A percentile compares a stretch with the other conserved stretches of the same genome.
Conservation (phyloP, 2,888 invertebrate species). For the Thymelicus acteon region DNA sequence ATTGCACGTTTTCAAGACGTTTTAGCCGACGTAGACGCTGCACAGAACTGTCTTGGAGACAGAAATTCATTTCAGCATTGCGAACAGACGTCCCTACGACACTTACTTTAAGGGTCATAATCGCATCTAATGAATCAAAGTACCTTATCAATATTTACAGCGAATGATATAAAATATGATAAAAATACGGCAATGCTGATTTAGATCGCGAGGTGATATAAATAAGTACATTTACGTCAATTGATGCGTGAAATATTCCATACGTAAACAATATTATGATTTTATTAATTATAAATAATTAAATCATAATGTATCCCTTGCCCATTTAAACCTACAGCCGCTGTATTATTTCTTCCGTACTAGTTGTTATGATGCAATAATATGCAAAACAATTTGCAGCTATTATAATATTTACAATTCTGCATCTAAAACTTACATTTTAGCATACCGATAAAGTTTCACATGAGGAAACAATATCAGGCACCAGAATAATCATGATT, state of each 20-base stretch:
- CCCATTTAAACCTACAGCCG: neutral
- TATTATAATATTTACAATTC: neutral
- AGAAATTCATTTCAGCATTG: slow-evolving; percentile 7
- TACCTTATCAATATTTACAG: slow-evolving; percentile 70
- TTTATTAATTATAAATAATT: no score
- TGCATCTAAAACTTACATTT: no score
- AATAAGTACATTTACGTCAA: slow-evolving; percentile 27
- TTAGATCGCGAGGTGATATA: slow-evolving; percentile 40
- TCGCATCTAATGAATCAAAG: slow-evolving; percentile 38
- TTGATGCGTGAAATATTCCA: slow-evolving; percentile 6
- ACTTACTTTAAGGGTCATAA: slow-evolving; percentile 48
- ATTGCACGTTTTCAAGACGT: slow-evolving; percentile 43
- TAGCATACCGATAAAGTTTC: no score
- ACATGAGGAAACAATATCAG: no score
- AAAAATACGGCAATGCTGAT: slow-evolving; percentile 54
- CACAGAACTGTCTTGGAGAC: slow-evolving; percentile 37
- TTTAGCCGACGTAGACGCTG: slow-evolving; percentile 47
- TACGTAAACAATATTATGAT: slow-evolving; percentile 10
- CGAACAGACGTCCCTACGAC: slow-evolving; percentile 45
- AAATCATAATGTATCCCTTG: neutral
- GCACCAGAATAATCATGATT: no score
- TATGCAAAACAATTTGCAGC: neutral
- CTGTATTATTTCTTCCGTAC: neutral
- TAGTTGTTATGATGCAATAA: neutral
- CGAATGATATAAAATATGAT: slow-evolving; percentile 72